Evolutionary conservation across 92 coral and sea anemone genomes (phyloP), one percentile per base, ranked within the genome.

Genomic region (Parazoanthus swiftii): DNA sequence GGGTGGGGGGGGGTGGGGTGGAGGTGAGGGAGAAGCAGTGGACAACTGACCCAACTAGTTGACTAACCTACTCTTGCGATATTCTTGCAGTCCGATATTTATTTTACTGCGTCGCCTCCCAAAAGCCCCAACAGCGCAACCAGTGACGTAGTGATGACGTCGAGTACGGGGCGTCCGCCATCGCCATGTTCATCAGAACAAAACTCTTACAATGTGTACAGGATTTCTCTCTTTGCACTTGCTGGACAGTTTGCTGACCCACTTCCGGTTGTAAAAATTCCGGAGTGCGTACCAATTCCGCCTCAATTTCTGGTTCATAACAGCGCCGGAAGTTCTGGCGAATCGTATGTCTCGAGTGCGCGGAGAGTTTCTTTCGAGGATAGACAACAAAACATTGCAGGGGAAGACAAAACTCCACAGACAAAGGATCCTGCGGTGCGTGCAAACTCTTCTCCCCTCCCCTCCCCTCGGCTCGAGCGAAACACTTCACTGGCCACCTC

Each of bases 31-130:
- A 2, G 16, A 18, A 18, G 18, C 3, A 1, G 18, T 15, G 59
- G 4, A 54, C 59, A 54, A 54, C 20, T 54, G 59, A 14, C 18
- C 59, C 38, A 23, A 43, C 21, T 46, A 16, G 23, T 20, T 88
- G 3, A 46, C 71, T 71, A 54, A 39, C 3, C 21, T 3, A 33
- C 75, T 76, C 5, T 23, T 85, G 8, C 39, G 20, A 44, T 84
- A 21, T 37, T 46, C 77, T 86, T 77, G 33, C 90, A 97, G 99
- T 92, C 93, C 86, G 98, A 97, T 79, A 95, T 97, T 51, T 95
- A 95, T 89, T 95, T 97, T 91, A 93, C 95, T 3, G 96, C 99
- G 21, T 93, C 95, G 21, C 95, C 96, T 39, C 98, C 95, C 56
- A 93, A 91, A 80, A 33, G 93, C 18, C 81, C 93, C 21, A 88